These are phyloP conservation scores for Syncerus caffer DNA, from an alignment of 2,797 vertebrate genomes.

Conservation along the genomic window DNA sequence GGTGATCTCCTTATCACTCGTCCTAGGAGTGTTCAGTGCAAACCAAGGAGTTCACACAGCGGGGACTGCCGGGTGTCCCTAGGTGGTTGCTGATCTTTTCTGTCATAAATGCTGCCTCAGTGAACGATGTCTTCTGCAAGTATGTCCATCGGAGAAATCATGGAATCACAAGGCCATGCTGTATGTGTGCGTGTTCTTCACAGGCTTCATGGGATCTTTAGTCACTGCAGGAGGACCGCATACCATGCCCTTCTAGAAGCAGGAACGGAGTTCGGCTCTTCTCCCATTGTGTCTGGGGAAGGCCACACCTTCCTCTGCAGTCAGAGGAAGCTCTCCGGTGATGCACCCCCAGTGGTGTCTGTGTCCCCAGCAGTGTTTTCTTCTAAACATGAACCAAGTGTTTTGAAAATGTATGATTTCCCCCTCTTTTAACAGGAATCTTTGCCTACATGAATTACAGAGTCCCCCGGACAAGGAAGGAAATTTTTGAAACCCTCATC, in stretches of 20 bases:
- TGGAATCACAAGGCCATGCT: background rate
- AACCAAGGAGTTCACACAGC: background rate
- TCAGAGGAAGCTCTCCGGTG: fast-evolving
- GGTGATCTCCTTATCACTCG: background rate
- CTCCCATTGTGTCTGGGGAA: background rate
- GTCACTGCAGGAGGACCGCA: background rate
- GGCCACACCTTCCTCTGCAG: background rate
- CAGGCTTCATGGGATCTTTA: background rate
- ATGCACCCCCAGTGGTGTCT: background rate
- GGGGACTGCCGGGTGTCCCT: background rate
- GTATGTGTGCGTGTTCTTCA: background rate
- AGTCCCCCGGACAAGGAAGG: slow-evolving; percentile 93
- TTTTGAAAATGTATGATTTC: background rate
- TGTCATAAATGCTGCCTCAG: fast-evolving
- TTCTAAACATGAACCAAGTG: background rate
- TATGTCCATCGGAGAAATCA: background rate
- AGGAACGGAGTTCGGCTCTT: fast-evolving
- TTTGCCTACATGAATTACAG: slow-evolving; percentile 98
- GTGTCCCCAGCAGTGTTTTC: background rate
- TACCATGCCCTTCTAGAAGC: background rate
- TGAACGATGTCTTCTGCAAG: background rate
- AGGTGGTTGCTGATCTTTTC: background rate
- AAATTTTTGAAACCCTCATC: slow-evolving; percentile 94
- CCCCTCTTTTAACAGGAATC: slow-evolving; percentile 86
- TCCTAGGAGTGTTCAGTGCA: background rate